Base-by-base conservation (phyloP, 2,113 vertebrate species). In the Zootoca vivipara region DNA sequence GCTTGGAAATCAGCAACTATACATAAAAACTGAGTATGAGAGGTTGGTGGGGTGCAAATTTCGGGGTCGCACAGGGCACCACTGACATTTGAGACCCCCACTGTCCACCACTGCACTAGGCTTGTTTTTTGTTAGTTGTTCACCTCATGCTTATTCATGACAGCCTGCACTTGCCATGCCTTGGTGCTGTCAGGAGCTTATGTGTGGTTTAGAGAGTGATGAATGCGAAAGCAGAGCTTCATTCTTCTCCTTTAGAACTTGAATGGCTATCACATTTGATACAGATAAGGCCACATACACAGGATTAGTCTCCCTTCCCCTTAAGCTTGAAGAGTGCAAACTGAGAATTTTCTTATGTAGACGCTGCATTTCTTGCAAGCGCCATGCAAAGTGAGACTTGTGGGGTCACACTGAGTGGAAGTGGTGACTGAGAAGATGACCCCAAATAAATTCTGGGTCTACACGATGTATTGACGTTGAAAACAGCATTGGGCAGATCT, bases 381-480 rank as follows among this genome's bases (percentile, higher is more conserved):
- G 33, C 18, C 28, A 64, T 69, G 22, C 20, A 33, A 65, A 62
- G 7, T 77, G 73, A 40, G 8, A 42, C 30, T 69, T 46, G 5
- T n/a, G n/a, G 62, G 18, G 58, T 35, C 93, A 94, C 89, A 89
- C 89, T 9, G 89, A 90, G 93, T 90, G 92, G 86, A 90, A 94
- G 90, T 94, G 3, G 46, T 86, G 91, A 20, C 33, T 38, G 42
- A 80, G 89, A 94, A 40, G 82, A 0, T 1, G 24, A 79, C 89
- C 91, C 93, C 95, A 73, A 89, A 93, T 94, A 93, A 94, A 52
- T 85, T 81, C 85, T 87, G 90, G 91, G 89, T 70, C 30, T n/a
- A 70, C 78, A 86, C 94, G 92, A 91, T 92, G 81, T 87, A 90
- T 81, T 89, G 85, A 91, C 92, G 82, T 94, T 92, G 89, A 88